Conservation (phyloP, 2,888 invertebrate species). For the Ophion ellenae region DNA sequence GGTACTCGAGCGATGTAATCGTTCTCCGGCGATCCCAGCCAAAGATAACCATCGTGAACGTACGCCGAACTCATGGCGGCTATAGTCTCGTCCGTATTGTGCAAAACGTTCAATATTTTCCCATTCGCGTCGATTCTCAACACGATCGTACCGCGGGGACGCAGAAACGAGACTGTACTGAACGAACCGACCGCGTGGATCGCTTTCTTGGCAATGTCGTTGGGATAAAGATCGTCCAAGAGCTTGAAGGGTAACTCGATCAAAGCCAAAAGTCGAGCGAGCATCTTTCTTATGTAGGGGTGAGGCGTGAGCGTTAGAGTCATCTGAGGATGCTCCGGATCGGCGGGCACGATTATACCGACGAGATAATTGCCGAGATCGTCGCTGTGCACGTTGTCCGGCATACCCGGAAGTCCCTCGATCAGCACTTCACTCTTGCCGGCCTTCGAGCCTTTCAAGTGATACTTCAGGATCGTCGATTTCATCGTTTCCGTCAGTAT, state of each 20-base stretch:
- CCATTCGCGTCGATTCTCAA: constrained; percentile 89
- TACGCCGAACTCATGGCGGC: constrained; percentile 87
- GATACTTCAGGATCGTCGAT: constrained; percentile 90
- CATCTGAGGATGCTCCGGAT: constrained; percentile 86
- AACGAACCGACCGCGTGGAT: constrained; percentile 84
- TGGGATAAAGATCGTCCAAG: constrained; percentile 88
- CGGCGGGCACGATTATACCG: constrained; percentile 85
- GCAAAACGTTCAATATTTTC: constrained; percentile 88
- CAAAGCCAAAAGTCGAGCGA: constrained; percentile 86
- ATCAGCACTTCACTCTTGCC: constrained; percentile 92
- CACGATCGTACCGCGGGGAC: constrained; percentile 76
- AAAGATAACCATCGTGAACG: constrained; percentile 87
- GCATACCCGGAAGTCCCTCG: constrained; percentile 91
- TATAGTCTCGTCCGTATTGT: constrained; percentile 86
- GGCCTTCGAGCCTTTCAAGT: constrained; percentile 91
- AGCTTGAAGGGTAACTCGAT: constrained; percentile 88
- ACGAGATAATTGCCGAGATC: constrained; percentile 89
- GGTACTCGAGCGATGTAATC: constrained; percentile 88
- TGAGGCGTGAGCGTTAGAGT: constrained; percentile 86
- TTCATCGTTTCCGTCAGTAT: constrained; percentile 90
- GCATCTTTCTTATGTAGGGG: constrained; percentile 88
- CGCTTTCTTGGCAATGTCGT: constrained; percentile 87
- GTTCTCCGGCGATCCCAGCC: constrained; percentile 89
- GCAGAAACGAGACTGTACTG: constrained; percentile 58
- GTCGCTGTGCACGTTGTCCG: constrained; percentile 86